Evolutionary conservation across 2,888 invertebrate species (phyloP).

Genomic region (Leucozona laternaria): DNA sequence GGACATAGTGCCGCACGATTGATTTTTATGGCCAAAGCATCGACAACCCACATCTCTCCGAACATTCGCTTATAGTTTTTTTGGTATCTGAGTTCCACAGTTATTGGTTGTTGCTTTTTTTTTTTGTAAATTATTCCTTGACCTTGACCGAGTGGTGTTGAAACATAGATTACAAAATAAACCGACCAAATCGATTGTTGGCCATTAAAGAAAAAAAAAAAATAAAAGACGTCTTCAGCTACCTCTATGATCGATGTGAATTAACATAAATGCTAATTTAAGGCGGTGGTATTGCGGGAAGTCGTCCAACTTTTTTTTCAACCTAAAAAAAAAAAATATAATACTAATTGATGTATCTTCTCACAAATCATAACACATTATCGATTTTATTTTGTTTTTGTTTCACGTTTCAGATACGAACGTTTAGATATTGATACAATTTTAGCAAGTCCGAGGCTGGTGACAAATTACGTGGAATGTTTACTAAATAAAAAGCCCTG

Average conservation of each 20-base stretch:
- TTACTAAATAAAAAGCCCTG: conserved; percentile 88
- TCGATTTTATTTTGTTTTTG: neutral
- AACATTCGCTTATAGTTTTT: neutral
- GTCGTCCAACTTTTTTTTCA: conserved; percentile 6
- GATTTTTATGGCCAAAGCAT: conserved; percentile 37
- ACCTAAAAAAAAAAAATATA: neutral
- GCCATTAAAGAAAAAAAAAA: conserved; percentile 31
- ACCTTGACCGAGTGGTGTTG: conserved; percentile 70
- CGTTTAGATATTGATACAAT: conserved; percentile 89
- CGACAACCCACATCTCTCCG: conserved; percentile 33
- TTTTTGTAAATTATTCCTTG: conserved; percentile 37
- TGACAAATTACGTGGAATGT: conserved; percentile 89
- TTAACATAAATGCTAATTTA: conserved; percentile 38
- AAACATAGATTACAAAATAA: conserved; percentile 55
- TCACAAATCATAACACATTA: conserved; percentile 17
- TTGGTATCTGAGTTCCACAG: neutral
- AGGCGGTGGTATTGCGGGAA: conserved; percentile 29
- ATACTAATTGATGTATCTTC: conserved; percentile 29
- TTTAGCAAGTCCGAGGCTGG: conserved; percentile 88
- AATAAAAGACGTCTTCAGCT: conserved; percentile 11
- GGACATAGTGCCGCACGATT: conserved; percentile 23
- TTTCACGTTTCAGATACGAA: conserved; percentile 85
- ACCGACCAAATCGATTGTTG: conserved; percentile 45
- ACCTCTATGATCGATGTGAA: neutral
- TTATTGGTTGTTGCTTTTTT: conserved; percentile 7